Conservation (phyloP, 2,888 invertebrate species). For the Smittia aterrima region DNA sequence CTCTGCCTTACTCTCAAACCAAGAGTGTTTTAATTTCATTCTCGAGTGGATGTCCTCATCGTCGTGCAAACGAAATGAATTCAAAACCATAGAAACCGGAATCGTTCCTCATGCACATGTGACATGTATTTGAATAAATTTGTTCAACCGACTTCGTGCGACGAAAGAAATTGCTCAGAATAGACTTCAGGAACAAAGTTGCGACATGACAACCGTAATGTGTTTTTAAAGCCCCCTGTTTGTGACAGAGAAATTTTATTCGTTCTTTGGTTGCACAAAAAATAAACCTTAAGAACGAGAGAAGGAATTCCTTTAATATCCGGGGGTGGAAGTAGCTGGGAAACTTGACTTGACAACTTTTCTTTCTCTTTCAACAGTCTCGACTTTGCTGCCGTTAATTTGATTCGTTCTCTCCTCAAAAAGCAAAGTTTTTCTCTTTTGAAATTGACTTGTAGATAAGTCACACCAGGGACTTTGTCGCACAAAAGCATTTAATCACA, state of each 20-base stretch:
- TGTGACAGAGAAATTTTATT: neutral
- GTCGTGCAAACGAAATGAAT: constrained; percentile 1
- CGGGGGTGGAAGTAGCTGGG: neutral
- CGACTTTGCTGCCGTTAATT: neutral
- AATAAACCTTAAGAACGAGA: neutral
- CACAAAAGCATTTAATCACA: constrained; percentile 6
- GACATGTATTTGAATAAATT: constrained; percentile 19
- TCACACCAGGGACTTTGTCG: neutral
- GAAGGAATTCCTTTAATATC: constrained; percentile 18
- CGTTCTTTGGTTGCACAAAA: neutral
- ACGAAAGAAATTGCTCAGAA: neutral
- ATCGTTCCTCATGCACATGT: constrained; percentile 3
- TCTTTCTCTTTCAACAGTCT: neutral
- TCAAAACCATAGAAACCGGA: neutral
- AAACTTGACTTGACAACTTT: constrained; percentile 6
- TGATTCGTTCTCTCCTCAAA: neutral
- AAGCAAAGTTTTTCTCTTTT: neutral
- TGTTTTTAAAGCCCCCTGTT: constrained; percentile 10
- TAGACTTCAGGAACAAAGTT: constrained; percentile 18
- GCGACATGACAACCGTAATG: constrained; percentile 15
- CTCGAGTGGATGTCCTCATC: neutral
- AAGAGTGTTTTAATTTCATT: neutral
- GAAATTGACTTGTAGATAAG: constrained; percentile 18
- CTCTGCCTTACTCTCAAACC: neutral
- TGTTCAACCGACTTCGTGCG: neutral